A percentile compares a stretch with the other conserved stretches of the same genome.
Conservation (phyloP, 2,888 invertebrate genomes). For the Zygaena filipendulae region DNA sequence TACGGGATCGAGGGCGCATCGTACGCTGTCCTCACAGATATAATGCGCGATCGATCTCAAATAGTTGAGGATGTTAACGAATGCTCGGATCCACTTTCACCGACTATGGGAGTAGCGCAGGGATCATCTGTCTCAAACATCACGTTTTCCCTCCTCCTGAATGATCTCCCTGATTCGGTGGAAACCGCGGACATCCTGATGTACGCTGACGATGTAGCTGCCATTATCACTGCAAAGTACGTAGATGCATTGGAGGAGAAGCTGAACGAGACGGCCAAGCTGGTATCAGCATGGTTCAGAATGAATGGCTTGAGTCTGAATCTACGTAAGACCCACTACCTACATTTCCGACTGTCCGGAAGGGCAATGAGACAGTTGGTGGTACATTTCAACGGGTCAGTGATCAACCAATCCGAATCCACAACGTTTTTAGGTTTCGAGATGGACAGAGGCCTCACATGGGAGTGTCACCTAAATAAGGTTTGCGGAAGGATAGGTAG, state of each 20-base stretch:
- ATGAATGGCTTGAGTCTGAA: conserved; percentile 5
- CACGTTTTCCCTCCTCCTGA: conserved; percentile 4
- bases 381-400: not conserved
- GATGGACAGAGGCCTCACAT: conserved; percentile 4
- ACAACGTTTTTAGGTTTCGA: conserved; percentile 6
- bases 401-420: not conserved
- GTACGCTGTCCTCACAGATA: not conserved
- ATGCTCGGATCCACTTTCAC: not conserved
- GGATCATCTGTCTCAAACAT: conserved; percentile 3
- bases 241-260: not conserved
- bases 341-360: conserved; percentile 1
- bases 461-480: conserved; percentile 5
- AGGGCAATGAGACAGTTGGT: not conserved
- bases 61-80: not conserved
- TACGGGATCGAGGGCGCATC: conserved; percentile 3
- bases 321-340: conserved; percentile 6
- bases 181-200: not conserved
- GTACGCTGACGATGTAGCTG: conserved; percentile 9
- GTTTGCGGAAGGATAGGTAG: conserved; percentile 4
- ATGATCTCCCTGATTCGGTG: conserved; percentile 5
- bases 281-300: conserved; percentile 5
- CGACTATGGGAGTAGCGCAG: not conserved
- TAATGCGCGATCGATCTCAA: conserved; percentile 1
- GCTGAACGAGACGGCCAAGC: not conserved
- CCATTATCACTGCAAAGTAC: not conserved